Evolutionary conservation across 1,140 invertebrate genomes (phyloP).

Genomic region (Papilio polyxenes): DNA sequence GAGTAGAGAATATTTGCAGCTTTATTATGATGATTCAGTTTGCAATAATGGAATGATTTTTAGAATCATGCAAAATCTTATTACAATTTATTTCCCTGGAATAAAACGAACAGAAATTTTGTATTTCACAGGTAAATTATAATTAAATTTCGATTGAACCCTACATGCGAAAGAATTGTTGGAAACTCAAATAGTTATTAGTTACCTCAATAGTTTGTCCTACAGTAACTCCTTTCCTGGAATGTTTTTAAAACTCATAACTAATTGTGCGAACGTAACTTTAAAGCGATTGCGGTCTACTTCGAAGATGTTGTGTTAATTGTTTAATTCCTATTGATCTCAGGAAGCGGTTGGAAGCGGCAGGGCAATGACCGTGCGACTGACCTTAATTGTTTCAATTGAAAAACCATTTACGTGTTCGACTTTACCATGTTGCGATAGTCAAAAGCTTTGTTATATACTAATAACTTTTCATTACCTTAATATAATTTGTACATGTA

Average conservation of each 20-base stretch:
- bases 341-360: conserved; percentile 41
- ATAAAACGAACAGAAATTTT: no score
- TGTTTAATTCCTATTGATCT: conserved; percentile 36
- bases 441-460: background rate
- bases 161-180: no score
- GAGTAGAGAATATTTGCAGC: no score
- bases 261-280: conserved; percentile 8
- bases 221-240: background rate
- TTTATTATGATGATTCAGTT: no score
- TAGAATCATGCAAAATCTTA: no score
- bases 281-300: conserved; percentile 15
- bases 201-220: background rate
- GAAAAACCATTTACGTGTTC: conserved; percentile 58
- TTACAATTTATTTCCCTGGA: no score
- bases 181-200: no score
- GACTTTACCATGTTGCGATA: background rate
- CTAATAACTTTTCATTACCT: background rate
- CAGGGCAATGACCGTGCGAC: conserved; percentile 49
- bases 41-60: no score
- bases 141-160: no score
- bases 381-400: conserved; percentile 79
- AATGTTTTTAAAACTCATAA: conserved; percentile 3
- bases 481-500: background rate
- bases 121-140: no score
- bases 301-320: conserved; percentile 34